Percentiles rank a stretch among this genome's conserved stretches.
Conservation (phyloP, 2,113 vertebrate genomes). For the Chloropsis cyanopogon region DNA sequence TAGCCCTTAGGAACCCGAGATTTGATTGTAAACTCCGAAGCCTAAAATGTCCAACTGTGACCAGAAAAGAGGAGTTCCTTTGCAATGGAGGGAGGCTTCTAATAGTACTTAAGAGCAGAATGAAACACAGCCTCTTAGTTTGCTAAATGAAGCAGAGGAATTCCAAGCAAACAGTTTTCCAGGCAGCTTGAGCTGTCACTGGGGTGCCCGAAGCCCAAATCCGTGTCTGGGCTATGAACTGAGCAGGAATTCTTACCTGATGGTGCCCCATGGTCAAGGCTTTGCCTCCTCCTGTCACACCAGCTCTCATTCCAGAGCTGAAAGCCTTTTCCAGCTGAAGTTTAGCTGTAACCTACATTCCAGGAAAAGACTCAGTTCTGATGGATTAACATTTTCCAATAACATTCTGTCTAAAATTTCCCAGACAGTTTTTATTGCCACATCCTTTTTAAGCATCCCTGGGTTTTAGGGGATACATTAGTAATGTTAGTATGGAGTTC, state of each 20-base stretch:
- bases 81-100: background rate
- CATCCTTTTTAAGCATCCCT: background rate
- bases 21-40: background rate
- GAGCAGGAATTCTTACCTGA: background rate
- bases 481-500: background rate
- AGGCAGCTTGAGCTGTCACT: background rate
- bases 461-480: background rate
- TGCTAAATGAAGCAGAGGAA: background rate
- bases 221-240: accelerated
- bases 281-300: background rate
- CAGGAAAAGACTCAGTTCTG: background rate
- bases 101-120: background rate
- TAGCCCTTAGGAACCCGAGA: background rate
- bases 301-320: background rate
- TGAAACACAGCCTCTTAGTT: background rate
- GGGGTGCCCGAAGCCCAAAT: background rate
- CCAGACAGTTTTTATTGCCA: background rate
- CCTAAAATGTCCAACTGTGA: background rate
- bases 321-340: background rate
- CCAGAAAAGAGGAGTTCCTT: background rate
- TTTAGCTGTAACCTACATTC: background rate
- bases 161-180: background rate
- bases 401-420: background rate
- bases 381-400: constrained; percentile 20
- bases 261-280: background rate